These are phyloP conservation scores for Thymelicus acteon DNA, from an alignment of 2,888 invertebrate genomes.

Conservation along the genomic window DNA sequence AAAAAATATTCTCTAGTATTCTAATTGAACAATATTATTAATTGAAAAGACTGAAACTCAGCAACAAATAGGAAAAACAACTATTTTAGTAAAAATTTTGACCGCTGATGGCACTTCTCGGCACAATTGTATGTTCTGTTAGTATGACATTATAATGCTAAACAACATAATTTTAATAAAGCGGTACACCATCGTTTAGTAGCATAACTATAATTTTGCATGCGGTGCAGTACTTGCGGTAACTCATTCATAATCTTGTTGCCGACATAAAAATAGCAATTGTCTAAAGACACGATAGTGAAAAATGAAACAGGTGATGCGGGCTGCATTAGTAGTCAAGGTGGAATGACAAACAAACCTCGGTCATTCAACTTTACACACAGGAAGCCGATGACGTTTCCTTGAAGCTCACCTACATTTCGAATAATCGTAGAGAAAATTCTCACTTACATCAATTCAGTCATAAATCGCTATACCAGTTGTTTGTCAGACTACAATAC, in stretches of 20 bases:
- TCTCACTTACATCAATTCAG: constrained; percentile 27
- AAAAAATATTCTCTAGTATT: too few species aligned
- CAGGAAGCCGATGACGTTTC: constrained; percentile 34
- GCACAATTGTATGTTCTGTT: too few species aligned
- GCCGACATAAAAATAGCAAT: constrained; percentile 67
- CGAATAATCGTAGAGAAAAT: constrained; percentile 16
- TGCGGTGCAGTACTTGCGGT: constrained; percentile 11
- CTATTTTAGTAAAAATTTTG: too few species aligned
- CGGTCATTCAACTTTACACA: constrained; percentile 50
- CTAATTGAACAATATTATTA: too few species aligned
- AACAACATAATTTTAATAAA: neutral
- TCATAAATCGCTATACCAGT: constrained; percentile 40
- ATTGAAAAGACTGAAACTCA: too few species aligned
- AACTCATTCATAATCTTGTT: constrained; percentile 71
- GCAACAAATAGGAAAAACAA: too few species aligned
- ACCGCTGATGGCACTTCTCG: too few species aligned
- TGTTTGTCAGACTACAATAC: constrained; percentile 36
- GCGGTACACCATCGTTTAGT: neutral
- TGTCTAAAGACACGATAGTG: constrained; percentile 64
- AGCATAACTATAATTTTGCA: constrained; percentile 16
- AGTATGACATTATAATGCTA: too few species aligned
- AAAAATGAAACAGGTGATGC: constrained; percentile 77
- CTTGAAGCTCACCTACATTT: constrained; percentile 30
- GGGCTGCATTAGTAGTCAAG: constrained; percentile 56
- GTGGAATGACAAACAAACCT: constrained; percentile 66